A percentile compares a stretch with the other conserved stretches of the same genome.
Evolutionary conservation across 2,797 vertebrate species (phyloP).

Genomic region (Xenentodon cancila): DNA sequence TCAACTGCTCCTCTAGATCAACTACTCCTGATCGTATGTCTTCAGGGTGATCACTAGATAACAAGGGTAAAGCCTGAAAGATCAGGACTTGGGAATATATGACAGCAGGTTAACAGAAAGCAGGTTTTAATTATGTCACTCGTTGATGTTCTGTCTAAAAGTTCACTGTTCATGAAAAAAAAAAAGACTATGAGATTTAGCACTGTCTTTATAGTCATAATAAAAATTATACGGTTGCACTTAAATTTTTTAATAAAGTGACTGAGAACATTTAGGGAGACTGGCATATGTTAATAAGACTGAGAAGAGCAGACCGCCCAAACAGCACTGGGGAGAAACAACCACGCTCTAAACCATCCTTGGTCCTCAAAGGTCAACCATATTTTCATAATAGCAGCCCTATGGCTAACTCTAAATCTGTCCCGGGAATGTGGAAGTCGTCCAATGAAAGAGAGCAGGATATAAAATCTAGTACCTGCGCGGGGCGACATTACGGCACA

Average conservation of each 20-base stretch:
- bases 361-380: conserved; percentile 81
- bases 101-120: conserved; percentile 74
- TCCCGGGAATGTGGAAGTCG: conserved; percentile 53
- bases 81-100: conserved; percentile 52
- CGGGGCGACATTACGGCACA: conserved; percentile 51
- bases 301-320: conserved; percentile 61
- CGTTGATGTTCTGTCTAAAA: conserved; percentile 84
- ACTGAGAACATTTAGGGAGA: conserved; percentile 91
- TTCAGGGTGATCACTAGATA: too few relatives aligned
- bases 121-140: conserved; percentile 90
- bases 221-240: conserved; percentile 93
- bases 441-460: conserved; percentile 50
- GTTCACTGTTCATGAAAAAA: conserved; percentile 90
- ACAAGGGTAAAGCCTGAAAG: conserved; percentile 9
- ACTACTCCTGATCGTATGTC: too few relatives aligned
- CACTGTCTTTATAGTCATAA: conserved; percentile 88
- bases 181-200: conserved; percentile 86
- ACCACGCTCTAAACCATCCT: conserved; percentile 53
- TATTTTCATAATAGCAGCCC: conserved; percentile 81
- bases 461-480: conserved; percentile 54
- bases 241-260: conserved; percentile 95
- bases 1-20: too few relatives aligned
- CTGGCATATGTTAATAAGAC: conserved; percentile 88
- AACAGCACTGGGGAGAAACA: conserved; percentile 61
- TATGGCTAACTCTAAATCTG: conserved; percentile 77